Conservation (phyloP, 2,888 invertebrate species). For the Oeneis ivallda region DNA sequence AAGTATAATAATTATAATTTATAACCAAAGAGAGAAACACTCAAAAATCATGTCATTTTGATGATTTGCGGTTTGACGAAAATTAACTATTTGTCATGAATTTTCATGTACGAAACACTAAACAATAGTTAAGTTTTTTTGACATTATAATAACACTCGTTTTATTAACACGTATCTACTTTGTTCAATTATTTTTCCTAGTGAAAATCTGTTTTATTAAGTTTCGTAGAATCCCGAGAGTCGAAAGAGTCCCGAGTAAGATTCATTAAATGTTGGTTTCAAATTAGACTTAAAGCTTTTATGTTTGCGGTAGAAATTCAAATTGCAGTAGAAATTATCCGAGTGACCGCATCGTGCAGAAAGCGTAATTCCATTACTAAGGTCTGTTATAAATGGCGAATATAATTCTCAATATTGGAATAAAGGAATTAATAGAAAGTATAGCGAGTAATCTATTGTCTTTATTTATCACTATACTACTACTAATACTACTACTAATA, state of each 20-base stretch:
- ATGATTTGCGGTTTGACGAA: neutral
- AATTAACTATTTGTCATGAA: neutral
- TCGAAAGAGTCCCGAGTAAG: neutral
- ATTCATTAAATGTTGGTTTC: neutral
- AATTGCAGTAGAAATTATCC: neutral
- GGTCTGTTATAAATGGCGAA: neutral
- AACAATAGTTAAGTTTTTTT: no score
- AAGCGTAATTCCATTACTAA: conserved; percentile 2
- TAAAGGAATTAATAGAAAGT: conserved; percentile 7
- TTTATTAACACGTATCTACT: neutral
- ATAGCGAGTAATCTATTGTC: neutral
- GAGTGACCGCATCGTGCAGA: conserved; percentile 9
- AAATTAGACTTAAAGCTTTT: neutral
- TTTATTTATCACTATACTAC: no score
- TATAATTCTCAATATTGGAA: conserved; percentile 8
- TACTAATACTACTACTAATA: no score
- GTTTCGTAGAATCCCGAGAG: no score
- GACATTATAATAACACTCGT: no score
- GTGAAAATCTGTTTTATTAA: no score
- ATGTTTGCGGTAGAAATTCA: conserved; percentile 1
- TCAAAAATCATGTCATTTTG: neutral
- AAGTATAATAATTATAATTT: neutral
- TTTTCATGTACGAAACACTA: neutral
- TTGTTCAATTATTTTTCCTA: neutral
- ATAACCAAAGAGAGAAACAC: neutral